Base-by-base conservation (phyloP, 64 coral and sea anemone genomes). In the Anthopleura sola region DNA sequence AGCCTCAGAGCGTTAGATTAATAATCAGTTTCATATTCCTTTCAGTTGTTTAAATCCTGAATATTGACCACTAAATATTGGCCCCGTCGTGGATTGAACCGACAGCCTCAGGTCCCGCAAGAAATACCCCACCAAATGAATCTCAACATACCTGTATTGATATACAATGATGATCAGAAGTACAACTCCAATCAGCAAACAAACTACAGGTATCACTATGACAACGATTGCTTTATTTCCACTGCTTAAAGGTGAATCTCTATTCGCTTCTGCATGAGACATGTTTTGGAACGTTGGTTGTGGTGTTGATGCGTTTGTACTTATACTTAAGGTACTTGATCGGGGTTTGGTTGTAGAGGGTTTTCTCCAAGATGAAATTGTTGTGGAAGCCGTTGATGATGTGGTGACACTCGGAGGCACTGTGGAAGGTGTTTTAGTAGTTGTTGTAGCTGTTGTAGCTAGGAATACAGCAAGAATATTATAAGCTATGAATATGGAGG, bases 201-300 rank as follows among this genome's bases (percentile, higher is more conserved):
- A 83, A 32, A 83, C 80, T 38, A n/a, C 33, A 36, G 80, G 80
- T 83, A 83, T 54, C 80, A 55, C 80, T n/a, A 83, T 83, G 24
- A 83, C 14, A 32, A 55, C 16, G n/a, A 55, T 83, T 6, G 6
- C 40, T n/a, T 50, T 46, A 8, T 36, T 49, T 50, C 44, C 48
- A 18, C 29, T 55, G 51, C 48, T 48, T 6, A 47, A 5, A 20
- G 20, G 16, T 0, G 36, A 79, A 51, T 21, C 80, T 23, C 34
- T 49, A 17, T 29, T 12, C 1, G 29, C 1, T 49, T 83, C 29
- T 36, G 39, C 29, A 15, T 83, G 5, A 13, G 80, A 48, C 28
- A 0, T 31, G 47, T 62, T 7, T 62, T 62, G 58, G n/a, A 26
- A 23, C 8, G 1, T 14, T 79, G 17, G 19, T 31, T 79, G 76